Evolutionary conservation across 2,113 vertebrate species (phyloP).

Genomic region (Dendropsophus ebraccatus): DNA sequence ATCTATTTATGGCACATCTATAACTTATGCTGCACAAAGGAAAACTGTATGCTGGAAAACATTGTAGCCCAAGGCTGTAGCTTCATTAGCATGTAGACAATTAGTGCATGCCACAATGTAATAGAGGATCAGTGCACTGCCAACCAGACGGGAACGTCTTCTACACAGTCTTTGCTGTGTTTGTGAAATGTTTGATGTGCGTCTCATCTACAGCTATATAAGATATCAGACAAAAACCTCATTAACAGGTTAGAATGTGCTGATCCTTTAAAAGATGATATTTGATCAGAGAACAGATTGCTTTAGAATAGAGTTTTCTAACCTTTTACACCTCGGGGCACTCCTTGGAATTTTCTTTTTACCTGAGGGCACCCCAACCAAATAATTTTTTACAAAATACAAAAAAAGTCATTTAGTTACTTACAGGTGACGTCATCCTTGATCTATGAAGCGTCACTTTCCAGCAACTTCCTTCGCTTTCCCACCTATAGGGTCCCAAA

Average conservation of each 20-base stretch:
- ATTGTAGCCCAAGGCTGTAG: conserved; percentile 25
- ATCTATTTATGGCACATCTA: conserved; percentile 11
- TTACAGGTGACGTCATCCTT: too few relatives aligned
- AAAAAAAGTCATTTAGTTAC: too few relatives aligned
- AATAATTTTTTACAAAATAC: too few relatives aligned
- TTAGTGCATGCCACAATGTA: background rate
- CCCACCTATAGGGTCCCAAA: too few relatives aligned
- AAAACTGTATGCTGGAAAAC: background rate
- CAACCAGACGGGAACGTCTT: background rate
- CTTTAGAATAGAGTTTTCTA: too few relatives aligned
- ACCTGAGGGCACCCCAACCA: too few relatives aligned
- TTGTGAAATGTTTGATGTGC: conserved; percentile 11
- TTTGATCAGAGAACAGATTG: background rate
- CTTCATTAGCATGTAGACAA: conserved; percentile 21
- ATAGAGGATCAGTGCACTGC: background rate
- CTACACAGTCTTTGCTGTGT: background rate
- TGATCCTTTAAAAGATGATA: background rate
- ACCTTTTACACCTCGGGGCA: too few relatives aligned
- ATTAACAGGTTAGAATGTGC: background rate
- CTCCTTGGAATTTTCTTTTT: too few relatives aligned
- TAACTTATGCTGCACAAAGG: background rate
- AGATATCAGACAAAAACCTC: background rate
- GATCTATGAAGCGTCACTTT: too few relatives aligned
- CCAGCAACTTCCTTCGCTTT: too few relatives aligned
- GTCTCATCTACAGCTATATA: background rate